Conservation (phyloP, 2,797 vertebrate species). For the Novumbra hubbsi region DNA sequence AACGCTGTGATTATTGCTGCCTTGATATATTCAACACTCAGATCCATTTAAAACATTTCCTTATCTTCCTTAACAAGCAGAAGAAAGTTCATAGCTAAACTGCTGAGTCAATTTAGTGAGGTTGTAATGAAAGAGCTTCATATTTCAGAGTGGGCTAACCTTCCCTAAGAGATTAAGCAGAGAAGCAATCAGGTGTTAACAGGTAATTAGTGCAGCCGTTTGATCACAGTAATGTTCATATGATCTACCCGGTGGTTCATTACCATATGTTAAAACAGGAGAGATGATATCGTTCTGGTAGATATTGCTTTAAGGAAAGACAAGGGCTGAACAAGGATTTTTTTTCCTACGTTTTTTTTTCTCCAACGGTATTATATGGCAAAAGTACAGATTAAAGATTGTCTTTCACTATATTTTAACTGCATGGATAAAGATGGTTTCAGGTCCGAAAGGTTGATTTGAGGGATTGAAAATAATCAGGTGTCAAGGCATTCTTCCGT, state of each 20-base stretch:
- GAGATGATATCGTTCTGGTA: slow-evolving; percentile 10
- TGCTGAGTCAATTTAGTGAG: slow-evolving; percentile 53
- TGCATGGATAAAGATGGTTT: slow-evolving; percentile 21
- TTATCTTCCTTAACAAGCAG: slow-evolving; percentile 66
- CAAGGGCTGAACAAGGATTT: slow-evolving; percentile 52
- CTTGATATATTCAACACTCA: slow-evolving; percentile 65
- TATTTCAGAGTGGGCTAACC: slow-evolving; percentile 53
- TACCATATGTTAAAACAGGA: slow-evolving; percentile 56
- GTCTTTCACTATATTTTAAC: not conserved
- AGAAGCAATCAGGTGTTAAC: slow-evolving; percentile 67
- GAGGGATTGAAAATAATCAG: slow-evolving; percentile 42
- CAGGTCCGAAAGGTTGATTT: slow-evolving; percentile 44
- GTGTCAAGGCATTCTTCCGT: slow-evolving; percentile 46
- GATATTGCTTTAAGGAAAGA: slow-evolving; percentile 59
- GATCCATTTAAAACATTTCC: slow-evolving; percentile 71
- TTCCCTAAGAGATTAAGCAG: slow-evolving; percentile 46
- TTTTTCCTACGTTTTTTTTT: slow-evolving; percentile 23
- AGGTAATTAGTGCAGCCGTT: slow-evolving; percentile 69
- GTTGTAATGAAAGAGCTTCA: slow-evolving; percentile 51
- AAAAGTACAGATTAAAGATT: slow-evolving; percentile 47
- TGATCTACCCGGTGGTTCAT: slow-evolving; percentile 57
- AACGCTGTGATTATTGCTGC: slow-evolving; percentile 64
- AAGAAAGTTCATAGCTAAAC: slow-evolving; percentile 69
- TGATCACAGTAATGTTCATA: slow-evolving; percentile 67
- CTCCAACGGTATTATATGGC: slow-evolving; percentile 47